Base-by-base conservation (phyloP, 2,797 vertebrate genomes). In the Pseudochirops corinnae region DNA sequence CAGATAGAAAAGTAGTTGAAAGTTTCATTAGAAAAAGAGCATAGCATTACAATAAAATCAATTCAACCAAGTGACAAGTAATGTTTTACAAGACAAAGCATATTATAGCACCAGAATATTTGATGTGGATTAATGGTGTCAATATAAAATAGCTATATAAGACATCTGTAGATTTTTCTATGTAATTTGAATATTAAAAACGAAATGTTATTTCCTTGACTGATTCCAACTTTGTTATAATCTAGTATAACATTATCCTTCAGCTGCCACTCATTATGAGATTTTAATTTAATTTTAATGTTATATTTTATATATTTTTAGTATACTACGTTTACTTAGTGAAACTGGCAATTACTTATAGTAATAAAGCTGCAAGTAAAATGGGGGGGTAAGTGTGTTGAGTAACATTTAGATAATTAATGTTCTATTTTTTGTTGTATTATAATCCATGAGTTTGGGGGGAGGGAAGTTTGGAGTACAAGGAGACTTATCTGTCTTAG, bases 251-350 rank as follows among this genome's bases (percentile, higher is more conserved):
- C 93, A 96, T 98, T 96, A 96, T 95, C 50, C 13, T 96, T 95
- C 58, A 92, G 18, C 92, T 98, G 93, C 96, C 97, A 97, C 55
- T 98, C 95, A 96, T 98, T 97, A 96, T 97, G 92, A 90, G 90
- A 98, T 98, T 98, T 98, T 98, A 95, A 98, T 98, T 98, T 98
- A 96, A 98, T 98, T 98, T 98, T 96, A 90, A 97, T 96, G 97
- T 96, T 97, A 94, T 5, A 13, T 98, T 97, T 96, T 96, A 96
- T 96, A 97, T 97, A 97, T 91, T 98, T 98, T 96, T 97, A 97
- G 96, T 97, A 90, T 95, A 93, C 91, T 98, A 87, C 97, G 67
- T 98, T 98, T 98, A 96, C 90, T 97, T 94, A 94, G 97, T 95
- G 24, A 97, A 97, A 97, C 92, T 97, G 96, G 90, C 90, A 97